Evolutionary conservation across 2,888 invertebrate species (phyloP).

Genomic region (Lingula anatina): DNA sequence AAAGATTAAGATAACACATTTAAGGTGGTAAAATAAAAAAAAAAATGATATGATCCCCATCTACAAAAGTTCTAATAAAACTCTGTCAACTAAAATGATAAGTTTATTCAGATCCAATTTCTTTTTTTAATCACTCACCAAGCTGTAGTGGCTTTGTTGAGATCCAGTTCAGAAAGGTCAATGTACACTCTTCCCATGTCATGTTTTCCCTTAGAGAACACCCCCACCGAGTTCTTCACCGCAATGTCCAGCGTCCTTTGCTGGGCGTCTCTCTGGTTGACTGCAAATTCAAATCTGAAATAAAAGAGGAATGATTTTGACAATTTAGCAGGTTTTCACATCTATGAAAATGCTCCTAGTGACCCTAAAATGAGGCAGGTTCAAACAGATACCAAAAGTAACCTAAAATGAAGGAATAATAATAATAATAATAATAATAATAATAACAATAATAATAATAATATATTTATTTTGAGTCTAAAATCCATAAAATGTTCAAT

Average conservation of each 20-base stretch:
- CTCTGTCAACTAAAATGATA: no score
- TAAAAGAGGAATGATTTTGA: no score
- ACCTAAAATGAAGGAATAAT: background rate
- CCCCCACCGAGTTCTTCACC: conserved; percentile 58
- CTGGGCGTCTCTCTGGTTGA: conserved; percentile 74
- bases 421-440: no score
- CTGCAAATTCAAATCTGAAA: conserved; percentile 72
- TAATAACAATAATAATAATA: no score
- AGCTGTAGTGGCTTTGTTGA: conserved; percentile 65
- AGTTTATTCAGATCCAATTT: no score
- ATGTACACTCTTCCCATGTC: conserved; percentile 60
- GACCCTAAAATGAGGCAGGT: background rate
- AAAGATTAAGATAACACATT: no score
- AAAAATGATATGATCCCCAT: no score
- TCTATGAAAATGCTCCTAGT: background rate
- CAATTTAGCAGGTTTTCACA: background rate
- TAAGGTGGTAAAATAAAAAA: no score
- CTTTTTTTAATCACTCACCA: conserved; percentile 63
- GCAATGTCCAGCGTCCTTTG: conserved; percentile 76
- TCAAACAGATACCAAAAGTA: background rate
- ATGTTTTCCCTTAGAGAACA: conserved; percentile 73
- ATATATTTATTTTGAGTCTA: no score
- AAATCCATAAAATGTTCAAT: no score
- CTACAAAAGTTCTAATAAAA: no score
- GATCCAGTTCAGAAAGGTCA: conserved; percentile 64